Evolutionary conservation across 2,113 vertebrate genomes (phyloP).

Genomic region (Anhinga rufa): DNA sequence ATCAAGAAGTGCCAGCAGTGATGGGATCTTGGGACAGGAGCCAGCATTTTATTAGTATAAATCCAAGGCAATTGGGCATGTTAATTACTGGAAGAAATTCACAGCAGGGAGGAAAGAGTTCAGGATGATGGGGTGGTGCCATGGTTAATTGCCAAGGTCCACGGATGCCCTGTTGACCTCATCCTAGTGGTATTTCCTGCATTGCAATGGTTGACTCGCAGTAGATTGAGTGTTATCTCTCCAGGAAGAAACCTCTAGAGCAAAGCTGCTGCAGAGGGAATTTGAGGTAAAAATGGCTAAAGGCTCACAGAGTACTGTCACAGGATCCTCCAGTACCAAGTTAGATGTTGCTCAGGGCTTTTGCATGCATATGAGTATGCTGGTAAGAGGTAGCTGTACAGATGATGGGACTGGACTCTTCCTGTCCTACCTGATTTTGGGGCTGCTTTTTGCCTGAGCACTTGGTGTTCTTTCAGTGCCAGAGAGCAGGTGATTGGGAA

Average conservation of each 20-base stretch:
- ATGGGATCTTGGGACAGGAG: background rate
- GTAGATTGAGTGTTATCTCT: background rate
- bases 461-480: background rate
- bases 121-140: background rate
- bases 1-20: accelerated
- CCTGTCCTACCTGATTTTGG: background rate
- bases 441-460: background rate
- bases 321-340: background rate
- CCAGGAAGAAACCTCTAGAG: background rate
- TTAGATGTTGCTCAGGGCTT: background rate
- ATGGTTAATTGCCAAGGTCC: background rate
- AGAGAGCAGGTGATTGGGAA: background rate
- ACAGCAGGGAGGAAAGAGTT: background rate
- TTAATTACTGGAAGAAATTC: constrained; percentile 30
- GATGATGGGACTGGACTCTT: background rate
- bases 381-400: background rate
- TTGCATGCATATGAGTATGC: background rate
- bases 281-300: background rate
- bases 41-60: background rate
- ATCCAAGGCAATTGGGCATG: background rate
- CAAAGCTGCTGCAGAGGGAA: background rate
- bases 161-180: background rate
- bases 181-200: background rate
- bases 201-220: background rate
- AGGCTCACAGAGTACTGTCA: background rate